Base-by-base conservation (phyloP, 1,140 invertebrate genomes). In the Andricus grossulariae region DNA sequence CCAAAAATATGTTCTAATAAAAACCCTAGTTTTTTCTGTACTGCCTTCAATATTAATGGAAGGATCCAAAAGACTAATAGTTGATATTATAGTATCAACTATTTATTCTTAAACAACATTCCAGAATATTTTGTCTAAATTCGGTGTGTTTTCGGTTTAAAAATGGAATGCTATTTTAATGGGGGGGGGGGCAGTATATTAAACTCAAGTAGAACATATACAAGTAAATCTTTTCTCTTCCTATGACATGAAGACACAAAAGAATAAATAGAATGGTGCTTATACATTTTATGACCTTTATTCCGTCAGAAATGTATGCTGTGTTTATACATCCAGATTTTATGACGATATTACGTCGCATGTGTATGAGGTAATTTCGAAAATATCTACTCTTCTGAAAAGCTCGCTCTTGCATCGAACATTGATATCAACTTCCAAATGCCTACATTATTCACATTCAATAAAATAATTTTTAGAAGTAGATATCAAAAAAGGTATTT, bases 321-420 rank as follows among this genome's bases (percentile, higher is more conserved):
- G 60, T 66, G 21, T 13, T 16, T 39, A 32, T 66, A 66, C 10
- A 45, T 45, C 39, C 60, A 66, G 60, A 66, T 66, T 66, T 66
- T 66, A 66, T n/a, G 32, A 32, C 32, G 15, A 66, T 66, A 45
- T 66, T 45, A 66, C 32, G n/a, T 66, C 25, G 60, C n/a, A 66
- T 39, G 45, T 66, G 60, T 66, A 66, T 66, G 60, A 66, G 60
- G 60, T n/a, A 66, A 66, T 66, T 39, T 66, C 60, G 60, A 13
- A 66, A 66, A 66, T 66, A 66, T 39, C 25, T 32, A 66, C 60
- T 66, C 21, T 66, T 66, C 39, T 66, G 32, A 66, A 66, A 66
- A 66, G 13, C 12, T 16, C 13, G 25, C 16, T n/a, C 32, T 66
- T 66, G 32, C 39, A 39, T 66, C 15, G 25, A 66, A 60, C 32